phyloP scores from a whole-genome alignment of 1,140 invertebrate genomes.

The Lasioglossum baleicum region DNA sequence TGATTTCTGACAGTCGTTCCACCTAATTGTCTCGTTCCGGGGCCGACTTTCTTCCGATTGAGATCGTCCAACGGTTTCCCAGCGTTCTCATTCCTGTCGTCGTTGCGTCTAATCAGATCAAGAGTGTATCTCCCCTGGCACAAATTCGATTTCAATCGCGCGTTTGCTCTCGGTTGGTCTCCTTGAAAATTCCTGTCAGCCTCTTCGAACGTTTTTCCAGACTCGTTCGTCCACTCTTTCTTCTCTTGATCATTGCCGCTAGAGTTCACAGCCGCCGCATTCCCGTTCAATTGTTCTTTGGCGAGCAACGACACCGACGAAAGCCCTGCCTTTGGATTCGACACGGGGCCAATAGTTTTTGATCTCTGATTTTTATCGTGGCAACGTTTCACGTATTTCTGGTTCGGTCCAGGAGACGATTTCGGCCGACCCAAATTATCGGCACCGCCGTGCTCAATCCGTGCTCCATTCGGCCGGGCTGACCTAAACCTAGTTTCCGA shows the following conservation, averaged over 20 bases:
- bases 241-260: not conserved
- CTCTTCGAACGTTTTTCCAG: too few relatives aligned
- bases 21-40: not conserved
- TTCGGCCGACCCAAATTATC: not conserved
- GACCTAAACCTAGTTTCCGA: conserved; percentile 3
- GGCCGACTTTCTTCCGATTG: not conserved
- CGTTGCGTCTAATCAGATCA: not conserved
- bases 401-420: not conserved
- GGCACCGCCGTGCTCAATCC: too few relatives aligned
- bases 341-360: not conserved
- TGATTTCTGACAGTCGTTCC: not conserved
- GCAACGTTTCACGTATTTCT: not conserved
- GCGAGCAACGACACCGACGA: not conserved
- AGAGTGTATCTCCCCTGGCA: too few relatives aligned
- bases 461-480: not conserved
- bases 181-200: not conserved
- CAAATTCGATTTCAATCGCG: not conserved
- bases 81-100: not conserved
- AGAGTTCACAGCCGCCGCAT: not conserved
- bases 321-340: conserved; percentile 27
- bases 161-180: too few relatives aligned
- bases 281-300: not conserved
- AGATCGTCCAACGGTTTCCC: not conserved
- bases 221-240: not conserved
- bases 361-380: not conserved